Evolutionary conservation across 2,888 invertebrate species (phyloP).

Genomic region (Agriopis marginaria): DNA sequence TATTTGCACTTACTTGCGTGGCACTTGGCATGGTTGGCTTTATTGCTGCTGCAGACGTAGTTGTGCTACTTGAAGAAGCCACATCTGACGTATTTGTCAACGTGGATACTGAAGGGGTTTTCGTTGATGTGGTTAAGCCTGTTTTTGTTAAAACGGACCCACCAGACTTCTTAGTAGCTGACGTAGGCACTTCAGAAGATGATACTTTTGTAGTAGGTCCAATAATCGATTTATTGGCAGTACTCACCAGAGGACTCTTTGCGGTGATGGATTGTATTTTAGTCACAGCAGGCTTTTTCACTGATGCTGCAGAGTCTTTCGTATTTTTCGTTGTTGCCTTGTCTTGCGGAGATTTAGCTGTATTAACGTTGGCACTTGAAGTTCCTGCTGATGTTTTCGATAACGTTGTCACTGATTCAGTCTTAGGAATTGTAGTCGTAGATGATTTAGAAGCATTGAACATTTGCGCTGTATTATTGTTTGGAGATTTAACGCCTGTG

Average conservation of each 20-base stretch:
- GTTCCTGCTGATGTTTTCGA: slow-evolving; percentile 6
- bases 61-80: slow-evolving; percentile 27
- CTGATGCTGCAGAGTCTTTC: slow-evolving; percentile 14
- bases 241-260: slow-evolving; percentile 1
- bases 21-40: slow-evolving; percentile 35
- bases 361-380: neutral
- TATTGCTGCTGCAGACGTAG: slow-evolving; percentile 23
- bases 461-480: slow-evolving; percentile 20
- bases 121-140: slow-evolving; percentile 28
- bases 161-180: slow-evolving; percentile 36
- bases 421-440: slow-evolving; percentile 5
- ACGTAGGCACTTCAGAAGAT: slow-evolving; percentile 22
- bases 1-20: slow-evolving; percentile 38
- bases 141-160: slow-evolving; percentile 19
- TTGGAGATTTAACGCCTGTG: slow-evolving; percentile 24
- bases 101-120: slow-evolving; percentile 24
- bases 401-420: slow-evolving; percentile 7
- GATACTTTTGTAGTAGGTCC: slow-evolving; percentile 11
- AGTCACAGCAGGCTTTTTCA: slow-evolving; percentile 14
- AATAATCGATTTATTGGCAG: slow-evolving; percentile 2
- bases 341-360: slow-evolving; percentile 3
- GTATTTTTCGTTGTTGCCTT: neutral
- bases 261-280: slow-evolving; percentile 9
- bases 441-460: slow-evolving; percentile 6
- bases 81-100: slow-evolving; percentile 34